Base-by-base conservation (phyloP, 2,797 vertebrate genomes). In the Astyanax mexicanus region DNA sequence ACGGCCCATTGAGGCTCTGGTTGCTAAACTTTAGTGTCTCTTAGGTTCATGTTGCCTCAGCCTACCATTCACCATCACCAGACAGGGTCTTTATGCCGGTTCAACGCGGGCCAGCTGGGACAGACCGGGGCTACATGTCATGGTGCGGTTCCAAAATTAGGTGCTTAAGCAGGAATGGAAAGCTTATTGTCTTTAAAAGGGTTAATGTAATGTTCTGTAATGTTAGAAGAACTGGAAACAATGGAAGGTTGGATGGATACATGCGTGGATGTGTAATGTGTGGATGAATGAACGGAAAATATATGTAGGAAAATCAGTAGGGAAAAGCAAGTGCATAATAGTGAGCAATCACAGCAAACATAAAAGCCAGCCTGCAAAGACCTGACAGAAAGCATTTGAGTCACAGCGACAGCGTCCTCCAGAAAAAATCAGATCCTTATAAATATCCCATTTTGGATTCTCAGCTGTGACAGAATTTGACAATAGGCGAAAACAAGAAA, bases 201-300 rank as follows among this genome's bases (percentile, higher is more conserved):
- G n/a, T n/a, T n/a, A n/a, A n/a, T n/a, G n/a, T n/a, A n/a, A n/a
- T n/a, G n/a, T n/a, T n/a, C 88, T 89, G 87, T 85, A 52, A 25
- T n/a, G n/a, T n/a, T n/a, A n/a, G n/a, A n/a, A n/a, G n/a, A n/a
- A n/a, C n/a, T n/a, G n/a, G n/a, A n/a, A n/a, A n/a, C n/a, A n/a
- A n/a, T n/a, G 19, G 44, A n/a, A 5, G 19, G 1, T 1, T 45
- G 5, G 45, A 49, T 1, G 3, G 40, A 10, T 42, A 40, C 6
- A n/a, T 47, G 4, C 1, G 10, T 3, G 13, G 12, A 45, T 15
- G 13, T 11, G 45, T 2, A 1, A 49, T 19, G 10, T 2, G 77
- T 82, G 85, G 83, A 87, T 89, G 13, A 13, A 58, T 35, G 19
- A 23, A 62, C 10, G 23, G 13, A 29, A 19, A 29, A 32, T 19